Base-by-base conservation (phyloP, 2,888 invertebrate species). In the Stenodera caucasica region DNA sequence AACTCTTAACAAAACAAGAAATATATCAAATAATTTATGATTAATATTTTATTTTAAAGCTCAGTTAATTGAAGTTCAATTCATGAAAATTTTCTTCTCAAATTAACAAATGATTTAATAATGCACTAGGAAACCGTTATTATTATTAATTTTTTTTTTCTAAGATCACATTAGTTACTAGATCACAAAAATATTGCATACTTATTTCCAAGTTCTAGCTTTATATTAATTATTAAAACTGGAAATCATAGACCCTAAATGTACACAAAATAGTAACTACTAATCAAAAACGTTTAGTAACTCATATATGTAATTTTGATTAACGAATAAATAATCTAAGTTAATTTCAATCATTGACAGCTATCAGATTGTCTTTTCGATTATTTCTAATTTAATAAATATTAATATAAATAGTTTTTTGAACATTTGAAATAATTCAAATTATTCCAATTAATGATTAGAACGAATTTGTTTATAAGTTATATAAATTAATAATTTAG, bases 121-220 rank as follows among this genome's bases (percentile, higher is more conserved):
- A 12, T 23, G 23, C 23, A 45, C 45, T 45, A 23, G n/a, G 5
- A 23, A 23, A 40, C 18, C 9, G 6, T 14, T 2, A 15, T 37
- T 37, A 15, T 5, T 6, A 26, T 6, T 5, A 3, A 26, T 30
- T 15, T 6, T 6, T 1, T 5, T 4, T 12, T n/a, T n/a, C 1
- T 15, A 37, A 23, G 55, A 61, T 61, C 57, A 61, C 57, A 60
- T 50, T 21, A 49, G 57, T 61, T 57, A 60, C 56, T 49, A 54
- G 18, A 61, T 61, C 61, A 61, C 61, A 61, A 30, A 15, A 60
- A 57, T 61, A 61, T 61, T 61, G 61, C 61, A 61, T 21, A 35
- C 26, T 53, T 56, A 33, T 33, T 49, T 18, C 40, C 18, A 40
- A 1, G 15, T 40, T 40, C 18, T 40, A 9, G 11, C 18, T 3